These are phyloP conservation scores for Melanogrammus aeglefinus DNA, from an alignment of 2,797 vertebrate species.

Conservation along the genomic window DNA sequence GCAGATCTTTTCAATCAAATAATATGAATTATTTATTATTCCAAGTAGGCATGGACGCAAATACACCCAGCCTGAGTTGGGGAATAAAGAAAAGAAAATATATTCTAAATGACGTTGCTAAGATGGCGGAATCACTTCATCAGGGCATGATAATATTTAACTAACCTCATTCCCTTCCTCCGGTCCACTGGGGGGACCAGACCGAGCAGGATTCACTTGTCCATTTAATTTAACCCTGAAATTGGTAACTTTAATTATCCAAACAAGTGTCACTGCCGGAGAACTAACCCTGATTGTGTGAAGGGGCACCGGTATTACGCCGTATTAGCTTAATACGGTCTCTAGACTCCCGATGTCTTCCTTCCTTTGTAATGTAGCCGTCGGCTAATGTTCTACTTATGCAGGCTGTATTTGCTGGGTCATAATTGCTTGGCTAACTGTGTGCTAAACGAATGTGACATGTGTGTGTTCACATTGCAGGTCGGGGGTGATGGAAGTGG, in stretches of 20 bases:
- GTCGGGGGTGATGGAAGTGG: background rate
- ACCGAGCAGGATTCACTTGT: background rate
- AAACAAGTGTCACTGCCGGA: background rate
- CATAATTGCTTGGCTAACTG: background rate
- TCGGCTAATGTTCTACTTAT: background rate
- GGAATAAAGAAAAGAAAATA: background rate
- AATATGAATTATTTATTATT: background rate
- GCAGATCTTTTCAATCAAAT: background rate
- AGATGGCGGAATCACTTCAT: background rate
- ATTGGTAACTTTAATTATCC: conserved; percentile 7
- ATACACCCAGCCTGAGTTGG: background rate
- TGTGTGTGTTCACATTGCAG: background rate
- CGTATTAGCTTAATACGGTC: background rate
- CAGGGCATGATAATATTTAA: background rate
- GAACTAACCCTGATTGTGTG: background rate
- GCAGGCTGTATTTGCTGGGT: background rate
- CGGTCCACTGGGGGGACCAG: background rate
- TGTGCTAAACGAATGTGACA: background rate
- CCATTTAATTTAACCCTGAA: conserved; percentile 4
- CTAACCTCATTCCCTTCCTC: conserved; percentile 1
- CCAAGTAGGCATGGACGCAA: background rate
- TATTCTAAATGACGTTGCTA: background rate
- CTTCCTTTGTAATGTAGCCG: background rate
- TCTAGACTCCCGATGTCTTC: background rate
- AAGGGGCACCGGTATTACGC: background rate